Evolutionary conservation across 2,797 vertebrate species (phyloP), one percentile per base, ranked within the genome.

Genomic region (Natrix natrix): DNA sequence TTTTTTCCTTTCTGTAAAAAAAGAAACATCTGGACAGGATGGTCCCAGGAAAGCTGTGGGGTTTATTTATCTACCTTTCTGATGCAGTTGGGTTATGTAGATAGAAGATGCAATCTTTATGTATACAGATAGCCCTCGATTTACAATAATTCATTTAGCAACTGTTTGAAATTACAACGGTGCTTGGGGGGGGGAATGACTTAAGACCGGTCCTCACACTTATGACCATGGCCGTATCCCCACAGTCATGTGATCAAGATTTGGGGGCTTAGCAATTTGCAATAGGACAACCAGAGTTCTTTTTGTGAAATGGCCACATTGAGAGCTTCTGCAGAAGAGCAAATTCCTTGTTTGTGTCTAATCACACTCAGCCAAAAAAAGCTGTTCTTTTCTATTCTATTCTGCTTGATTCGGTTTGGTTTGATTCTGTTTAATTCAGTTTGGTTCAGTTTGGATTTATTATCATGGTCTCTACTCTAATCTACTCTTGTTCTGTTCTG

Each of bases 1-100:
- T 74, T 37, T 98, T 98, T 98, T 74, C 17, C 98, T 96, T 96
- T 97, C 97, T 96, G n/a, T 54, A 54, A 90, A 63, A 66, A 54
- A 54, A 54, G 1, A 12, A 63, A 12, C 98, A 97, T 98, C 98
- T 97, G 98, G 98, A 98, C 98, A 98, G 97, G 98, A 86, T 96
- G 96, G 97, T 97, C 95, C 94, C 97, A 83, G 86, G 87, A 96
- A 91, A 92, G 92, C 90, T 0, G 1, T 94, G 91, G 90, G 55
- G 16, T 90, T 66, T 0, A 1, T 91, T 88, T 28, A 63, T 63
- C 88, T 56, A 66, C 93, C 94, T 90, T 95, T 22, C 94, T 83
- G 87, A 48, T 0, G 0, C 55, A 37, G 92, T 0, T 0, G 16
- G 91, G 69, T 90, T 93, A 66, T 0, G 0, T 37, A 43, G 78